phyloP scores from a whole-genome alignment of 2,888 invertebrate genomes.

The Drosophila kambysellisi region DNA sequence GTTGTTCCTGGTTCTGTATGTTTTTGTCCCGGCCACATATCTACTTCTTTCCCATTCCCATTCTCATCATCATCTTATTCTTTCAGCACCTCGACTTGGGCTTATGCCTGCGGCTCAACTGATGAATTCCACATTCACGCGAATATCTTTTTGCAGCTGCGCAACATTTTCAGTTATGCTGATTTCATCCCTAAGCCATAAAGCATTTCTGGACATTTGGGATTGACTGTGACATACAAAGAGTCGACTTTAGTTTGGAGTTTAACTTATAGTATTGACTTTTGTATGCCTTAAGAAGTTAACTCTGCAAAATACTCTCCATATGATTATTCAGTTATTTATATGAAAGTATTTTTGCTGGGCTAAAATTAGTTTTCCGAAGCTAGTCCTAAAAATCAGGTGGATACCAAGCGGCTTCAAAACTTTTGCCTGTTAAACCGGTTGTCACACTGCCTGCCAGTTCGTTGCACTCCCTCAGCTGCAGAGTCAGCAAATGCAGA shows the following conservation, averaged over 20 bases:
- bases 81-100: conserved; percentile 40
- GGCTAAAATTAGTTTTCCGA: background rate
- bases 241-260: background rate
- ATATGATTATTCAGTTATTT: background rate
- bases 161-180: conserved; percentile 35
- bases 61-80: conserved; percentile 21
- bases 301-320: background rate
- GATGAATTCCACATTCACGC: conserved; percentile 45
- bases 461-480: conserved; percentile 52
- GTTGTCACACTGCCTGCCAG: conserved; percentile 52
- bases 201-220: conserved; percentile 23
- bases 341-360: background rate
- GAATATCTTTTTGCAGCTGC: conserved; percentile 29
- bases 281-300: background rate
- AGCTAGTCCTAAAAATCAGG: conserved; percentile 9
- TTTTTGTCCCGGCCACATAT: conserved; percentile 25
- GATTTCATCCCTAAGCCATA: conserved; percentile 28
- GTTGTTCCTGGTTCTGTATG: conserved; percentile 48
- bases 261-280: background rate
- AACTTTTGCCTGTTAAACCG: conserved; percentile 46
- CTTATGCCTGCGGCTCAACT: conserved; percentile 45
- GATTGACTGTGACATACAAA: conserved; percentile 10
- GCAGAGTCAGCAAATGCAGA: conserved; percentile 30
- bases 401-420: conserved; percentile 28
- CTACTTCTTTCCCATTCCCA: conserved; percentile 12